A percentile compares a stretch with the other conserved stretches of the same genome.
Evolutionary conservation across 2,888 invertebrate genomes (phyloP).

Genomic region (Phymatocera aterrima): DNA sequence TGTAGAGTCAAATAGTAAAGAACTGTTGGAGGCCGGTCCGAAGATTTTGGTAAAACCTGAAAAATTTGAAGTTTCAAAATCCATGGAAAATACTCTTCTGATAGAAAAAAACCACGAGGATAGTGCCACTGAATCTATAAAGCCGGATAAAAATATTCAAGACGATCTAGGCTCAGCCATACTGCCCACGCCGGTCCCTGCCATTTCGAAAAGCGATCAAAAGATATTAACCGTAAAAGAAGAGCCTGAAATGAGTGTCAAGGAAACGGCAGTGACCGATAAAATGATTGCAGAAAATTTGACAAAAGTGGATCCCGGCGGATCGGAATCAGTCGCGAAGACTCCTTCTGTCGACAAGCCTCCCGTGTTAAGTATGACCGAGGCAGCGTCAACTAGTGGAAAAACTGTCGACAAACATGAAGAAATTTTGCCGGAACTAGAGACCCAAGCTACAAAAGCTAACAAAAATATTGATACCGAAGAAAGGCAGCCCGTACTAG

Average conservation of each 20-base stretch:
- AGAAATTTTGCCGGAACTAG: background rate
- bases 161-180: background rate
- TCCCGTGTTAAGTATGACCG: background rate
- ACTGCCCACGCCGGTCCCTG: background rate
- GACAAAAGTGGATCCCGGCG: conserved; percentile 3
- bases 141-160: background rate
- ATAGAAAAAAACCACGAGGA: background rate
- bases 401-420: background rate
- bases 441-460: background rate
- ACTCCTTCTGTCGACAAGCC: background rate
- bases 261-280: background rate
- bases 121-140: too few species aligned
- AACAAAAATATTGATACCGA: background rate
- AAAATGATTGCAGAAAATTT: background rate
- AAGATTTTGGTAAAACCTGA: background rate
- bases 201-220: background rate
- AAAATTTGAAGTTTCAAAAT: background rate
- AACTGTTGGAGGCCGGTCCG: background rate
- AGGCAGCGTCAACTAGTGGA: background rate
- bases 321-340: background rate
- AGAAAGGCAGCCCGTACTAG: conserved; percentile 4
- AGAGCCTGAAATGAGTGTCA: background rate
- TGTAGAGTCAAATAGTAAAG: background rate
- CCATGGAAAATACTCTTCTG: background rate
- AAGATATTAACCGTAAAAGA: background rate